Base-by-base conservation (phyloP, 2,888 invertebrate species). In the Lacanobia wlatinum region DNA sequence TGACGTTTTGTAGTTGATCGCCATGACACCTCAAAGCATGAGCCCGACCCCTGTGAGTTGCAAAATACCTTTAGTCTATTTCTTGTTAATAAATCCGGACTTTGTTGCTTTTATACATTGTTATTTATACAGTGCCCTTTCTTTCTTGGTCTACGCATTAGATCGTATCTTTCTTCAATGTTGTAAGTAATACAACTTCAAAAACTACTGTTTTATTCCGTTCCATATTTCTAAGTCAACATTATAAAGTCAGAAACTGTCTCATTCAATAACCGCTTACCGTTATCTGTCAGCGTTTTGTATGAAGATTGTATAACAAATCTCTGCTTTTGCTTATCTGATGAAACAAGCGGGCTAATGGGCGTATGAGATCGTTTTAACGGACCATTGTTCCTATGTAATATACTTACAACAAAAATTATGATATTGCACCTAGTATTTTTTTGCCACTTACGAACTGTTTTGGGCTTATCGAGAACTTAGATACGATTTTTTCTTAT, bases 361-460 rank as follows among this genome's bases (percentile, higher is more conserved):
- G 85, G 79, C 65, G 83, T 83, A 87, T 85, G 85, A 87, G 84
- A 82, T 84, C 86, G 84, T 87, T 87, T 87, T 85, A 88, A 89
- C 86, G 83, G 86, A 75, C 87, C 73, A 89, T 89, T 89, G 88
- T 89, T 85, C 70, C 66, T 68, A 78, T 53, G 68, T 70, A 76
- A 78, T 69, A 72, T 72, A 34, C 34, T 34, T 34, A 82, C 73
- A 84, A 71, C 70, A 74, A 81, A 84, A 83, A 81, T 80, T 85
- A 82, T 83, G 62, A 73, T 81, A 82, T 77, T 73, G 66, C 70
- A 78, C 65, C 71, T 79, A 74, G 64, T 76, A 69, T 70, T 84
- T 70, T 73, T 82, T 64, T 43, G 50, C 62, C 52, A 68, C 34
- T 70, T 61, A 60, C 38, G n/a, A 59, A 60, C 60, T 59, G 56